Percentiles rank a stretch among this genome's conserved stretches.
Conservation (phyloP, 2,113 vertebrate species). For the Clinocottus analis region DNA sequence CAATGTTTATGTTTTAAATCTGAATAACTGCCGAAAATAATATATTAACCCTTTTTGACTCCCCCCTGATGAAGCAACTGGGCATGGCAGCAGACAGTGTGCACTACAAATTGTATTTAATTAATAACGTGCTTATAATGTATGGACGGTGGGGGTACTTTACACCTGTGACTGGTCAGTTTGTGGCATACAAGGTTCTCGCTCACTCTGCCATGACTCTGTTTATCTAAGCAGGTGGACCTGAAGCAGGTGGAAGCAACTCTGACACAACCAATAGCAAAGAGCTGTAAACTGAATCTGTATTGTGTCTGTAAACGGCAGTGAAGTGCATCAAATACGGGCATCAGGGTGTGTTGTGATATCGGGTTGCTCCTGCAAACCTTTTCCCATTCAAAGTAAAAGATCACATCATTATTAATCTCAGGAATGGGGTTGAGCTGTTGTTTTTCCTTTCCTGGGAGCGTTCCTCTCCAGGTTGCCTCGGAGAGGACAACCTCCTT, state of each 20-base stretch:
- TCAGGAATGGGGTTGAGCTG: neutral
- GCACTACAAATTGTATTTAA: neutral
- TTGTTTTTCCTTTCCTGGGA: conserved; percentile 20
- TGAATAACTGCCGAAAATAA: neutral
- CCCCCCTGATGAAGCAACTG: neutral
- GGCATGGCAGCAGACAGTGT: neutral
- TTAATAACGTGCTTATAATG: neutral
- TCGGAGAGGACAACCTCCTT: neutral
- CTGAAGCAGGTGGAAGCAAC: neutral
- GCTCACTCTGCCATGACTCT: neutral
- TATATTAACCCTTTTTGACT: neutral
- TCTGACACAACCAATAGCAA: neutral
- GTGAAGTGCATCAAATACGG: neutral
- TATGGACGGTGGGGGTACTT: neutral
- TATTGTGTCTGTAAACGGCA: neutral
- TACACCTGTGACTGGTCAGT: neutral
- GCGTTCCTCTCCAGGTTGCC: conserved; percentile 4
- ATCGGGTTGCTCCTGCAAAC: neutral
- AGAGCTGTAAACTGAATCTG: neutral
- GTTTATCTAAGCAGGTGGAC: neutral
- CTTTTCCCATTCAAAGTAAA: neutral
- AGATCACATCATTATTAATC: neutral
- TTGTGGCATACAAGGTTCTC: neutral
- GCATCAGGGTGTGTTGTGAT: neutral
- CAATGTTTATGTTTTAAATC: neutral